Evolutionary conservation across 1,140 invertebrate species (phyloP).

Genomic region (Cydia pomonella): DNA sequence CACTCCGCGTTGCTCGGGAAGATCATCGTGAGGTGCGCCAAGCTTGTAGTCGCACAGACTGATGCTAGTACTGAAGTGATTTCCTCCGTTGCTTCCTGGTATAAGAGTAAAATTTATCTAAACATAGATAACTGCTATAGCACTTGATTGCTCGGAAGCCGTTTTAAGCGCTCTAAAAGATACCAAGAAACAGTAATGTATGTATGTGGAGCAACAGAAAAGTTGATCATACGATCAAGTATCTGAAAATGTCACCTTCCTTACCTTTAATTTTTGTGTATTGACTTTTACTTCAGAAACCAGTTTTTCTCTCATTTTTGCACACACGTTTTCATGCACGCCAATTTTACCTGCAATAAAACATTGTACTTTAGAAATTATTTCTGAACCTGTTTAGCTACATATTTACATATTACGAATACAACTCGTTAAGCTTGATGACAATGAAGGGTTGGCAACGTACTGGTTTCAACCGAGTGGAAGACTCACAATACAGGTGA

Average conservation of each 20-base stretch:
- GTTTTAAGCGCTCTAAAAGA: too few relatives aligned
- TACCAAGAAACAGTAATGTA: too few relatives aligned
- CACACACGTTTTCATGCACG: conserved; percentile 81
- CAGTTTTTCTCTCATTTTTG: conserved; percentile 88
- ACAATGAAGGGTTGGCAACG: too few relatives aligned
- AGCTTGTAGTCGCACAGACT: conserved; percentile 86
- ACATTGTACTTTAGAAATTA: neutral
- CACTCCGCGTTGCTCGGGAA: conserved; percentile 86
- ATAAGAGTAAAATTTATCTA: neutral
- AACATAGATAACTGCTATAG: neutral
- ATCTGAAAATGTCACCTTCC: neutral
- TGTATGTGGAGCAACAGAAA: too few relatives aligned
- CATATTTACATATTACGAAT: too few relatives aligned
- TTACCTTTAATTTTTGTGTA: conserved; percentile 86
- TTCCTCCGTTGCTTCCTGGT: conserved; percentile 84
- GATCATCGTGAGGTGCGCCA: conserved; percentile 89
- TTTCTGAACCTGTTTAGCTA: too few relatives aligned
- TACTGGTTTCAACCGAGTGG: too few relatives aligned
- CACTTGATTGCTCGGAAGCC: too few relatives aligned
- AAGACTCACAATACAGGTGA: too few relatives aligned
- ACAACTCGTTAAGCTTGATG: too few relatives aligned
- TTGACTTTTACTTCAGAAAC: conserved; percentile 88
- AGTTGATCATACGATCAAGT: too few relatives aligned
- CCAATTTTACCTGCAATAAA: conserved; percentile 70
- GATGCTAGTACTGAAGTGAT: conserved; percentile 85